Evolutionary conservation across 2,797 vertebrate species (phyloP).

Genomic region (Phylloscopus collybita): DNA sequence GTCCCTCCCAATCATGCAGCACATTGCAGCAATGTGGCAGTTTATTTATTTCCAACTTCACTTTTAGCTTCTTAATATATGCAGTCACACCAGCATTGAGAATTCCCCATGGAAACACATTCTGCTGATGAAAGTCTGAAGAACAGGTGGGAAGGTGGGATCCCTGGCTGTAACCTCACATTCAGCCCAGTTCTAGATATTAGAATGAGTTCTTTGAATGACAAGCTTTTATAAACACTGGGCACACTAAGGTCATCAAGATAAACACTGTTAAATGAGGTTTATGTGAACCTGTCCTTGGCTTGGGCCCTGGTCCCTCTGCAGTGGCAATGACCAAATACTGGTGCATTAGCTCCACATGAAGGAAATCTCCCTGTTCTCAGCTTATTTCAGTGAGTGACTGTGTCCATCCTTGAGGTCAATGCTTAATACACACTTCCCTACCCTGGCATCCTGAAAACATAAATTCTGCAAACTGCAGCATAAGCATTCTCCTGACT

Average conservation of each 20-base stretch:
- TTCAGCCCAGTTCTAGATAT: not conserved
- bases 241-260: not conserved
- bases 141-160: not conserved
- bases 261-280: not conserved
- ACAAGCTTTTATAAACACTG: not conserved
- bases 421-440: not conserved
- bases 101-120: fast-evolving
- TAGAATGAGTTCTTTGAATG: not conserved
- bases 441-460: not conserved
- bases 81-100: not conserved
- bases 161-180: not conserved
- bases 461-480: constrained; percentile 54
- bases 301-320: not conserved
- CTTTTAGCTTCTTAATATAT: not conserved
- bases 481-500: constrained; percentile 30
- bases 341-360: not conserved
- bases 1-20: fast-evolving
- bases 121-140: not conserved
- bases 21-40: fast-evolving
- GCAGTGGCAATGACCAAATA: not conserved
- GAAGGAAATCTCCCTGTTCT: not conserved
- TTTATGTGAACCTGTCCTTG: not conserved
- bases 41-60: not conserved
- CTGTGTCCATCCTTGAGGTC: fast-evolving
- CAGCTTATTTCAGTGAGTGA: fast-evolving